These are phyloP conservation scores for Palaemon carinicauda DNA, from an alignment of 1,140 invertebrate genomes.

Conservation along the genomic window DNA sequence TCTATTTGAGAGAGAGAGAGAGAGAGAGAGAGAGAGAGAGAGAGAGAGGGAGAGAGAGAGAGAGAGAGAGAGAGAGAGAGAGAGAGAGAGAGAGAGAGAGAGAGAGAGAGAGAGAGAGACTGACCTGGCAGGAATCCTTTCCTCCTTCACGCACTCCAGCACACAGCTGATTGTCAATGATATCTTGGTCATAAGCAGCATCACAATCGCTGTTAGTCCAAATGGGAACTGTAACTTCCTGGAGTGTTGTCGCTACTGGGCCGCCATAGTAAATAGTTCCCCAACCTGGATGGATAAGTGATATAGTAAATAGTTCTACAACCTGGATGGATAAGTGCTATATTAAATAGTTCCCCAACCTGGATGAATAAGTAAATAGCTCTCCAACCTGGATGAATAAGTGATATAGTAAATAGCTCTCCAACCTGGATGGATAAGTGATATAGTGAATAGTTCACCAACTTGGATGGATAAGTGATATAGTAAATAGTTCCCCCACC, in stretches of 20 bases:
- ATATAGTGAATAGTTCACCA: no score
- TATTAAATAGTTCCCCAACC: no score
- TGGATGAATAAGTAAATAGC: no score
- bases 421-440: no score
- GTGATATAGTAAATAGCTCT: no score
- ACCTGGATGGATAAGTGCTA: no score
- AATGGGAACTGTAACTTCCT: constrained; percentile 71
- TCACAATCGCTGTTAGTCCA: constrained; percentile 68
- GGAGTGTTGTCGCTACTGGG: constrained; percentile 68
- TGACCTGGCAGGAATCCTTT: constrained; percentile 74
- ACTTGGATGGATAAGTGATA: no score
- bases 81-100: background rate
- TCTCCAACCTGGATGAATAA: no score
- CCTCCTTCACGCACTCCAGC: constrained; percentile 68
- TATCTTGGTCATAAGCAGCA: constrained; percentile 60
- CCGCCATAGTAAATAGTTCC: constrained; percentile 71
- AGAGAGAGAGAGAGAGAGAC: background rate
- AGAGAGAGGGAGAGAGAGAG: background rate
- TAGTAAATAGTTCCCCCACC: no score
- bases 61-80: background rate
- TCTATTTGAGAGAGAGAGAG: background rate
- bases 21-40: background rate
- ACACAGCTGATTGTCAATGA: constrained; percentile 72
- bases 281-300: constrained; percentile 69
- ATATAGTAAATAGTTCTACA: no score